phyloP scores from a whole-genome alignment of 1,140 invertebrate genomes.

The Drosophila micromelanica region DNA sequence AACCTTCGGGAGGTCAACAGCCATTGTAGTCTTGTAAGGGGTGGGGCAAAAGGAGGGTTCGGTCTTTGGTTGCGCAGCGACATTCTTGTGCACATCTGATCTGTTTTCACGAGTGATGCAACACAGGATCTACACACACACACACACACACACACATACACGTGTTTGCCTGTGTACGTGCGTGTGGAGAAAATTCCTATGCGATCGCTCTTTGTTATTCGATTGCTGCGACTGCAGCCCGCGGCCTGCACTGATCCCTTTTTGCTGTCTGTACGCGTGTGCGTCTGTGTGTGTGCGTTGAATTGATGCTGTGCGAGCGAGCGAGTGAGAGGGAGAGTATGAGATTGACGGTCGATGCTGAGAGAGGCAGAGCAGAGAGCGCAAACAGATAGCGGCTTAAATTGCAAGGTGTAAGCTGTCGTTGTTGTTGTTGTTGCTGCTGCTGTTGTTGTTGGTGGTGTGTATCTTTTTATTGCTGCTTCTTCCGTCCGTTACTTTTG shows the following conservation, averaged over 20 bases:
- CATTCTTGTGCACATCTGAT: conserved; percentile 68
- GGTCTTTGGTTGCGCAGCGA: conserved; percentile 14
- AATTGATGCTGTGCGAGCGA: conserved; percentile 35
- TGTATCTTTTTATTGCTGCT: conserved; percentile 79
- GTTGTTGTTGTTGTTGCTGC: conserved; percentile 46
- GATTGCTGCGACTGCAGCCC: conserved; percentile 21
- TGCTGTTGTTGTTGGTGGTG: conserved; percentile 55
- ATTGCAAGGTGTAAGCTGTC: conserved; percentile 76
- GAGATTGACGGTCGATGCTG: conserved; percentile 10
- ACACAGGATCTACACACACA: conserved; percentile 57
- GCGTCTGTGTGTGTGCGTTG: conserved; percentile 19
- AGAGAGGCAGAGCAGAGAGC: conserved; percentile 41
- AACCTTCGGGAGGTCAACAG: conserved; percentile 68
- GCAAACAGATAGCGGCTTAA: conserved; percentile 76
- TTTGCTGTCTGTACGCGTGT: conserved; percentile 21
- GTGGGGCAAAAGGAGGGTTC: conserved; percentile 32
- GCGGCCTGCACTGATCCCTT: conserved; percentile 41
- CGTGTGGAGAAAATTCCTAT: conserved; percentile 66
- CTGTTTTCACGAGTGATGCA: conserved; percentile 66
- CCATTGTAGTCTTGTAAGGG: conserved; percentile 15
- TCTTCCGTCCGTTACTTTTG: conserved; percentile 78
- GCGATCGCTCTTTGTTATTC: conserved; percentile 58
- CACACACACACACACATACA: conserved; percentile 19
- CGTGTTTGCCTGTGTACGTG: background rate
- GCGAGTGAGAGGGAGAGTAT: conserved; percentile 18